Evolutionary conservation across 2,113 vertebrate species (phyloP).

Genomic region (Vulpes vulpes): DNA sequence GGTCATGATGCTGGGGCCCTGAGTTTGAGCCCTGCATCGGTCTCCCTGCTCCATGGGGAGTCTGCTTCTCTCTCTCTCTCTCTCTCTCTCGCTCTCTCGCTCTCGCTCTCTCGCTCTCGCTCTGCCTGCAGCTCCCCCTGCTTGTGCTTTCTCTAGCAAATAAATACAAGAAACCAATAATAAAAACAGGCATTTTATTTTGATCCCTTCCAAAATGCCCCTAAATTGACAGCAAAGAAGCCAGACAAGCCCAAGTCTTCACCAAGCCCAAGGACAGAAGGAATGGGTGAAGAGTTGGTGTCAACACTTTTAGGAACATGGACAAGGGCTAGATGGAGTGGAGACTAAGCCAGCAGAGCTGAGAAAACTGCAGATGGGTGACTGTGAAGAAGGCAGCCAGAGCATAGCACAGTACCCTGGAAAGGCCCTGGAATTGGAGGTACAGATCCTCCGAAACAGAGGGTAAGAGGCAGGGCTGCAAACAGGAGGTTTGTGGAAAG

Average conservation of each 20-base stretch:
- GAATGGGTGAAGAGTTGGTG: not conserved
- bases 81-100: too few relatives aligned
- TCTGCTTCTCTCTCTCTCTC: too few relatives aligned
- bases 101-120: too few relatives aligned
- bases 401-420: not conserved
- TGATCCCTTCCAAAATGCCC: conserved; percentile 27
- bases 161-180: too few relatives aligned
- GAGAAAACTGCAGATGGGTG: not conserved
- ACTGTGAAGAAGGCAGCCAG: not conserved
- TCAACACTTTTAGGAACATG: not conserved
- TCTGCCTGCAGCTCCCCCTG: too few relatives aligned
- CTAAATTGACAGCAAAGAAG: not conserved
- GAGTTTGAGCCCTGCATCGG: too few relatives aligned
- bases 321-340: not conserved
- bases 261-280: not conserved
- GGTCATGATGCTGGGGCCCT: too few relatives aligned
- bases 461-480: not conserved
- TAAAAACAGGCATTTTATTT: conserved; percentile 39
- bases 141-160: too few relatives aligned
- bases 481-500: not conserved
- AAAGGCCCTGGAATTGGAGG: not conserved
- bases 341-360: not conserved
- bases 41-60: too few relatives aligned
- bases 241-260: not conserved
- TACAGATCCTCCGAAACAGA: not conserved